A percentile compares a stretch with the other conserved stretches of the same genome.
phyloP scores from a whole-genome alignment of 2,797 vertebrate genomes.

The Microchirus variegatus region DNA sequence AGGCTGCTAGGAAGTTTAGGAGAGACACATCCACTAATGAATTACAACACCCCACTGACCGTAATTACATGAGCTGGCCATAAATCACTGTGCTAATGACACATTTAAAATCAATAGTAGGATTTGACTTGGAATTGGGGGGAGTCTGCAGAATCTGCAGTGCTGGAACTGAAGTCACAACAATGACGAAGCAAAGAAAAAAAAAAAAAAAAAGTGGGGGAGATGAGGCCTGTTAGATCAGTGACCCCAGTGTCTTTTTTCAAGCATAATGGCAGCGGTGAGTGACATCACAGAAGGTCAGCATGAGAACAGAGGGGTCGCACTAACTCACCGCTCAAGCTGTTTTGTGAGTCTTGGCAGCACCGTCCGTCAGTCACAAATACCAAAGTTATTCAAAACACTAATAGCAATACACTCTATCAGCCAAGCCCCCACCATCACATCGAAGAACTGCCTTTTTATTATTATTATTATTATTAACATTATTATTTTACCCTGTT shows the following conservation, averaged over 20 bases:
- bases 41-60: slow-evolving; percentile 43
- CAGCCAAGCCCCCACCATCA: slow-evolving; percentile 11
- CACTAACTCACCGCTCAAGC: slow-evolving; percentile 36
- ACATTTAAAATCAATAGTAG: slow-evolving; percentile 53
- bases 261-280: slow-evolving; percentile 31
- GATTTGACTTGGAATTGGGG: slow-evolving; percentile 26
- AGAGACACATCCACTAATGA: slow-evolving; percentile 44
- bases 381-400: slow-evolving; percentile 69
- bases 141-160: slow-evolving; percentile 11
- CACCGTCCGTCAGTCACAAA: slow-evolving; percentile 56
- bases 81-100: slow-evolving; percentile 48
- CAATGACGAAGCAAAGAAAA: slow-evolving; percentile 21
- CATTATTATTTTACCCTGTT: slow-evolving; percentile 8
- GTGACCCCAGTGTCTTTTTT: slow-evolving; percentile 31
- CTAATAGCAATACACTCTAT: slow-evolving; percentile 39
- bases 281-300: slow-evolving; percentile 53
- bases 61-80: slow-evolving; percentile 48
- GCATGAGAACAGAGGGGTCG: slow-evolving; percentile 41
- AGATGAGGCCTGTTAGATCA: slow-evolving; percentile 29
- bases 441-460: slow-evolving; percentile 24
- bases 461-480: too few relatives aligned
- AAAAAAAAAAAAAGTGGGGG: slow-evolving; percentile 15
- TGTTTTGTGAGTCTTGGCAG: slow-evolving; percentile 53
- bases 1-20: slow-evolving; percentile 54
- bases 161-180: slow-evolving; percentile 14